Evolutionary conservation across 2,888 invertebrate genomes (phyloP), one percentile per base, ranked within the genome.

Genomic region (Catocala sponsa): DNA sequence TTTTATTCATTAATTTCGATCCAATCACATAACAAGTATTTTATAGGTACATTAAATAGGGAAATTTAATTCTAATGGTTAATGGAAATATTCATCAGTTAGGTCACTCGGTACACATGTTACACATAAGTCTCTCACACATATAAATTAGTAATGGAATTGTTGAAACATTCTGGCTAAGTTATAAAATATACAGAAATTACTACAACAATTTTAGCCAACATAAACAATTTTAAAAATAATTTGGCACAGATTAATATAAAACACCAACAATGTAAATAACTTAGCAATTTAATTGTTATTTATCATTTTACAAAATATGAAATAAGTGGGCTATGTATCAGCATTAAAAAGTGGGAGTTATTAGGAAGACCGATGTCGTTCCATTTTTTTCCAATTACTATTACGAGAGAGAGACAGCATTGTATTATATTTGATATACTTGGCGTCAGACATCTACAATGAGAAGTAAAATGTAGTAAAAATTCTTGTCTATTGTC

Each of bases 171-270:
- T 65, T 75, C 57, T 69, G 68, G 66, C 75, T 63, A 51, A 42
- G 10, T 13, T 9, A 41, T 13, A 12, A 25, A 13, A 13, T 49
- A 33, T 46, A 44, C 32, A 46, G 6, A 59, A 73, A 69, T 52
- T 55, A 57, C 55, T 50, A 58, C 35, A 68, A 58, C 41, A 61
- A 59, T 48, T 46, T 54, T 59, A 65, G 44, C 44, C 46, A 64
- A 67, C 58, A 54, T 55, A 46, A 57, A 50, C 46, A 54, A 33
- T 44, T 53, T 59, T 25, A 55, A 73, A 68, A 73, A 71, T 55
- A 70, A 79, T 80, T 83, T 82, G 83, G 83, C 82, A 83, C 83
- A 71, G 32, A 44, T 65, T 48, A 61, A 64, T 55, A 56, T 67
- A 55, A 50, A 44, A 63, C 50, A 61, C 48, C 42, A 61, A 69